Evolutionary conservation across 2,797 vertebrate species (phyloP), one percentile per base, ranked within the genome.

Genomic region (Psittacula derbiana): DNA sequence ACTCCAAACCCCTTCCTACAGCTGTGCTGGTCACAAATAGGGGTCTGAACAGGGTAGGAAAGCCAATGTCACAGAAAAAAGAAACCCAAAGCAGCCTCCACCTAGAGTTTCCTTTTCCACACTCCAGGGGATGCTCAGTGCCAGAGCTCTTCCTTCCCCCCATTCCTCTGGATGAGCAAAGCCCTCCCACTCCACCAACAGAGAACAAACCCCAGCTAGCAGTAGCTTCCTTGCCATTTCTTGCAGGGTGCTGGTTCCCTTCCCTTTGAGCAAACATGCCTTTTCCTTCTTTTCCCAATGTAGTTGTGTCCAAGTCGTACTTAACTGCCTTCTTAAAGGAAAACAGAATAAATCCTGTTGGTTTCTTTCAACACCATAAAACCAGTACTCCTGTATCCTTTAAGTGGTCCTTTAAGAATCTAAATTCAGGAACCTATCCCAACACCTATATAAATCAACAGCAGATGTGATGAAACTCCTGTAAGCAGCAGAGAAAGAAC

Each of bases 101-200:
- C 40, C 70, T 57, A 80, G 24, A 80, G 40, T 44, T 78, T 73
- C 70, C 61, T 88, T 80, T 73, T 36, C 36, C 69, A 52, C 30
- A 20, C 52, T 83, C 16, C 33, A 46, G 49, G 5, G 2, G 66
- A 55, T 44, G 23, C 46, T 47, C 44, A 44, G 64, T 18, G 8
- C 16, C 38, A 57, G 33, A 65, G 23, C 28, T 67, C 46, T 49
- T 61, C 28, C 47, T 16, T 75, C 14, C 6, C 28, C 14, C 31
- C 11, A 5, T 36, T 6, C 25, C 70, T n/a, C 50, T 38, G 40
- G 46, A 31, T 5, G 15, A 50, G 60, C 64, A 72, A 53, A 76
- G 47, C 16, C 62, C 27, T 58, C 17, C 28, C 31, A 72, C 27
- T 31, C 11, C 43, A 33, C 7, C 0, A 0, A 10, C 21, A 31